These are phyloP conservation scores for Scaptomyza tumidula DNA, from an alignment of 2,888 invertebrate genomes.

Conservation along the genomic window DNA sequence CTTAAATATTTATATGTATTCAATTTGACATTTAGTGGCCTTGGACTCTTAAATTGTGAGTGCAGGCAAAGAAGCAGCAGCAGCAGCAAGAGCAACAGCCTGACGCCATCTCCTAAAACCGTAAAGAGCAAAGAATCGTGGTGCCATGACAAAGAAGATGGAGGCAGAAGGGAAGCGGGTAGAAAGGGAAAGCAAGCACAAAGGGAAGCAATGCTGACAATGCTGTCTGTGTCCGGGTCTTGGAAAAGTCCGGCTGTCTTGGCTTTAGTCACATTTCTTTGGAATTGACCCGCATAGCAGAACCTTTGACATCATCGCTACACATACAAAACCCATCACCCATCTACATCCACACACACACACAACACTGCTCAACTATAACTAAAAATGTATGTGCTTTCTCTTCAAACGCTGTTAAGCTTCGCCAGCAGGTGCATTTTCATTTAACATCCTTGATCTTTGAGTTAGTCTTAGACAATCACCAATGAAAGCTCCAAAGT, in stretches of 20 bases:
- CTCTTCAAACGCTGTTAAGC: neutral
- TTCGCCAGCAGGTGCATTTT: conserved; percentile 13
- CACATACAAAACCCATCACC: conserved; percentile 9
- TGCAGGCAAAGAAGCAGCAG: conserved; percentile 26
- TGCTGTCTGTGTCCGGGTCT: conserved; percentile 45
- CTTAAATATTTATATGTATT: conserved; percentile 68
- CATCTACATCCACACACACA: neutral
- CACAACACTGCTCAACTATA: neutral
- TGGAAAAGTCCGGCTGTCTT: conserved; percentile 34
- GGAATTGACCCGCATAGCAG: conserved; percentile 73
- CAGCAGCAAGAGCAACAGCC: conserved; percentile 9
- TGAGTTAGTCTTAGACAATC: neutral
- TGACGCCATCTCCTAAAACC: conserved; percentile 33
- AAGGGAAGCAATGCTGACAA: conserved; percentile 45
- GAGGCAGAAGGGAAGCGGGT: neutral
- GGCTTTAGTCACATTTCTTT: conserved; percentile 65
- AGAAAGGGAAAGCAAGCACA: neutral
- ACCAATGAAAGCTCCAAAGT: neutral
- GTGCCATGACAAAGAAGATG: conserved; percentile 9
- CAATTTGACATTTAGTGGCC: conserved; percentile 71
- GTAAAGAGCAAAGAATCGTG: conserved; percentile 32
- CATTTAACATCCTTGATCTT: conserved; percentile 14
- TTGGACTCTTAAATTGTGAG: conserved; percentile 43
- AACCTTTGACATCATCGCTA: conserved; percentile 69
- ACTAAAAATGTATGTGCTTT: neutral